phyloP scores from a whole-genome alignment of 2,888 invertebrate species.

The Mactromeris polynyma region DNA sequence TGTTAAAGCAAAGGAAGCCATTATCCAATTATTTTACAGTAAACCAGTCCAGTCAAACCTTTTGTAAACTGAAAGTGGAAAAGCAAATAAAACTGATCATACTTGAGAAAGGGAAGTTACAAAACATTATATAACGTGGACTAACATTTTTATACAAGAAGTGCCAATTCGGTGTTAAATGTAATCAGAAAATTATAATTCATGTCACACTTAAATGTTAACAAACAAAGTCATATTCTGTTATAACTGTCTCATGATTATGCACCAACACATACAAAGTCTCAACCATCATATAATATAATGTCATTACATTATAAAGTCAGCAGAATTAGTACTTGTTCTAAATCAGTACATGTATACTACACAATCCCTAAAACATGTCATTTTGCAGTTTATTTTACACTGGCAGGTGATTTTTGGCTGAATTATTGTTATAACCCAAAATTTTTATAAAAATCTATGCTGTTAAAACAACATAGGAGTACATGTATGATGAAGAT shows the following conservation, averaged over 20 bases:
- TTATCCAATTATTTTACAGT: slow-evolving; percentile 31
- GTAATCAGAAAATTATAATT: not conserved
- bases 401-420: too few species aligned
- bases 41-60: not conserved
- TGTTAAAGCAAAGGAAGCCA: slow-evolving; percentile 41
- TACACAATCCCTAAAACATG: not conserved
- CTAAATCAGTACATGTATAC: not conserved
- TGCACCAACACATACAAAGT: not conserved
- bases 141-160: not conserved
- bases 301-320: not conserved
- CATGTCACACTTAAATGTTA: not conserved
- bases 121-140: not conserved
- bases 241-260: not conserved
- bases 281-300: not conserved
- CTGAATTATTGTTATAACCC: too few species aligned
- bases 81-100: not conserved
- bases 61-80: slow-evolving; percentile 6
- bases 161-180: not conserved
- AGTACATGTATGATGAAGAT: too few species aligned
- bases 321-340: not conserved
- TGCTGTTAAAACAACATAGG: too few species aligned
- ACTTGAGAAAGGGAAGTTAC: not conserved
- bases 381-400: not conserved
- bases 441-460: too few species aligned
- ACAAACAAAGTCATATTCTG: not conserved